Percentiles rank a stretch among this genome's conserved stretches.
Evolutionary conservation across 2,797 vertebrate species (phyloP).

Genomic region (Ctenopoma kingsleyae): DNA sequence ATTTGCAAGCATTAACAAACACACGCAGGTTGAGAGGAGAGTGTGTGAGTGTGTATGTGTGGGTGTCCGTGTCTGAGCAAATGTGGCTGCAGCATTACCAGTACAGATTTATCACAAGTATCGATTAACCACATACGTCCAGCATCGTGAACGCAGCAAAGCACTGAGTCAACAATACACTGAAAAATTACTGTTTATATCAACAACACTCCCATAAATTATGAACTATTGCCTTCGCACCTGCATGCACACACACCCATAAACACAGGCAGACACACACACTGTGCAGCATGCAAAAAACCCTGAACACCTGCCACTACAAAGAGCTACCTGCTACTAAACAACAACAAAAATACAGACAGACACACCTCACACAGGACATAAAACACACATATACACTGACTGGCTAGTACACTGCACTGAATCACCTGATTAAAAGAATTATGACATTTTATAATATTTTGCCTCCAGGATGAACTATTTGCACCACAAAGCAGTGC

Average conservation of each 20-base stretch:
- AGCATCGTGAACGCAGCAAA: constrained; percentile 67
- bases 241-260: constrained; percentile 29
- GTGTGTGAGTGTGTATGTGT: constrained; percentile 9
- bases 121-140: constrained; percentile 78
- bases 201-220: constrained; percentile 81
- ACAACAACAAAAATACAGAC: constrained; percentile 45
- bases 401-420: constrained; percentile 3
- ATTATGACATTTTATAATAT: constrained; percentile 32
- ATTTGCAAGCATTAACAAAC: constrained; percentile 64
- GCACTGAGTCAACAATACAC: constrained; percentile 82
- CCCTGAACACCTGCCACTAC: constrained; percentile 68
- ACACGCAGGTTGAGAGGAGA: constrained; percentile 9
- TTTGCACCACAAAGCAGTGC: constrained; percentile 49
- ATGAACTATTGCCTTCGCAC: constrained; percentile 69
- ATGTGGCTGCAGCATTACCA: constrained; percentile 72
- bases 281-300: constrained; percentile 60
- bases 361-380: constrained; percentile 8
- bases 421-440: constrained; percentile 51
- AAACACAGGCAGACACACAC: constrained; percentile 40
- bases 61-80: constrained; percentile 38
- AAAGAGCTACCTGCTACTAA: constrained; percentile 62
- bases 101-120: constrained; percentile 84
- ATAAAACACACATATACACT: constrained; percentile 15
- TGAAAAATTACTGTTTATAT: constrained; percentile 85
- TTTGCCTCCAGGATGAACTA: constrained; percentile 27